Conservation (phyloP, 2,888 invertebrate genomes). For the Drosophila limbata region DNA sequence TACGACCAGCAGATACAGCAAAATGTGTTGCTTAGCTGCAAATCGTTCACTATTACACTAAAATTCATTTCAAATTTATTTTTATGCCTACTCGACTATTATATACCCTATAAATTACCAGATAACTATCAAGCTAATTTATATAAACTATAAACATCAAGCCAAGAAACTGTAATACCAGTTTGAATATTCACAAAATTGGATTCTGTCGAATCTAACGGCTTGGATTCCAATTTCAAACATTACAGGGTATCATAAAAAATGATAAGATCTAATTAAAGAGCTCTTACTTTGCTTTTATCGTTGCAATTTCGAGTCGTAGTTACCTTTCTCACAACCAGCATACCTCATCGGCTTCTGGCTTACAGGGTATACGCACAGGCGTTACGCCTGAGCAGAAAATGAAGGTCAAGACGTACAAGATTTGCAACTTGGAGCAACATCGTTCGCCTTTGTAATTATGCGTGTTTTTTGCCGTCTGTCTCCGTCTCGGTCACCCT, state of each 20-base stretch:
- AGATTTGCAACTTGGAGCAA: slow-evolving; percentile 17
- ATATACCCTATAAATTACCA: too few species aligned
- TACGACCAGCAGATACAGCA: not conserved
- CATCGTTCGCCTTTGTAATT: slow-evolving; percentile 17
- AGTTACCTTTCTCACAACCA: not conserved
- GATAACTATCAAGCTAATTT: too few species aligned
- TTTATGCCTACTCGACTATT: too few species aligned
- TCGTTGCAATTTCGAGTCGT: not conserved
- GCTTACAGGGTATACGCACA: slow-evolving; percentile 1
- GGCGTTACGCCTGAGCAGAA: not conserved
- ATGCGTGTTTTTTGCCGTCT: not conserved
- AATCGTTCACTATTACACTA: not conserved
- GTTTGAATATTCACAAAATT: too few species aligned
- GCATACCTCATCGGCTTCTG: not conserved
- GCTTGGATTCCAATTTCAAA: not conserved
- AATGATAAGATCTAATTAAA: not conserved
- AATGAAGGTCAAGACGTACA: slow-evolving; percentile 24
- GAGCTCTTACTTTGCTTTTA: not conserved
- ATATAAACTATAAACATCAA: too few species aligned
- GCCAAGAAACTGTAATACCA: too few species aligned
- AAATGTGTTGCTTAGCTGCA: not conserved
- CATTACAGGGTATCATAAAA: not conserved
- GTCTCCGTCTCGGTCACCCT: not conserved
- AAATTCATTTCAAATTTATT: not conserved
- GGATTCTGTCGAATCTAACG: too few species aligned